Evolutionary conservation across 2,113 vertebrate genomes (phyloP), one percentile per base, ranked within the genome.

Genomic region (Cromileptes altivelis): DNA sequence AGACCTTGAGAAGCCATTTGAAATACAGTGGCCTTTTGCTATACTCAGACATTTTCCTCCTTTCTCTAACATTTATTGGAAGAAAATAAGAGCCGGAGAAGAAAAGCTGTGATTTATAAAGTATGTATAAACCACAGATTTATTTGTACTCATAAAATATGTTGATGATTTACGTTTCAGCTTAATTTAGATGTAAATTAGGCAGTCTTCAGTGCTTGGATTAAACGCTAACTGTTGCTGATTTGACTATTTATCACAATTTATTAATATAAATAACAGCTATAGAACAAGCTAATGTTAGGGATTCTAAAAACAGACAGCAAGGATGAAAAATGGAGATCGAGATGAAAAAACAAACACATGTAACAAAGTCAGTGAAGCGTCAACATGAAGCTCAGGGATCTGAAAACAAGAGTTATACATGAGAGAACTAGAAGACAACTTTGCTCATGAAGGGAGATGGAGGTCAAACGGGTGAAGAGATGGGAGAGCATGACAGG

Each of bases 401-500:
- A 76, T 70, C 23, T 65, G 57, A 74, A 70, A 85, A 75, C 62
- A 71, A 53, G 25, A 74, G 56, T 52, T 61, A 27, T 37, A 85
- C 70, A 60, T 50, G 47, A 78, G 50, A 83, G 57, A 79, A 69
- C 42, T 1, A 49, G 21, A 57, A 75, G 61, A 75, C 55, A 72
- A 63, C 47, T 50, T 30, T 30, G 57, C 64, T 73, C 57, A 58
- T 55, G 50, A 77, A 77, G 53, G 73, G n/a, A 72, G 50, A 63
- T 49, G 17, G 30, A 57, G 70, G 81, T 75, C 78, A 81, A 75
- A 83, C 2, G 0, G 50, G 61, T 21, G 30, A 62, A n/a, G 47
- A 55, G n/a, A 60, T 4, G 21, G 45, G 6, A 45, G 25, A 65
- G 56, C 55, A 25, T 58, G 58, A 69, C 77, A 68, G 58, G 49